Conservation (phyloP, 2,113 vertebrate genomes). For the Rhabdornis inornatus region DNA sequence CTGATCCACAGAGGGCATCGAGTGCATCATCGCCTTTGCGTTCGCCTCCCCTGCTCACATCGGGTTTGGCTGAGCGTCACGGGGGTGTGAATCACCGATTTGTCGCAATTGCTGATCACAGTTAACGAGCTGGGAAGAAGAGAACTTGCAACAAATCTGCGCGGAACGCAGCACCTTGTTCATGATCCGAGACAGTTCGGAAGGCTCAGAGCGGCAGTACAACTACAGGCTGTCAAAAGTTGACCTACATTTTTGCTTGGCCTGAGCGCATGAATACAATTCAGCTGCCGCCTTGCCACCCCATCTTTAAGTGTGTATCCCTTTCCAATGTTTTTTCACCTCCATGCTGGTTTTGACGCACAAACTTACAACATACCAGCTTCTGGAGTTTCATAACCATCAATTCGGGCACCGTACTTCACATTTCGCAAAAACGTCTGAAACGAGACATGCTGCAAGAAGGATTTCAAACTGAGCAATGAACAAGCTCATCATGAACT, state of each 20-base stretch:
- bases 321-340: not conserved
- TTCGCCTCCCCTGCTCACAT: not conserved
- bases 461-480: not conserved
- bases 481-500: not conserved
- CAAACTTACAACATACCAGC: not conserved
- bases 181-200: not conserved
- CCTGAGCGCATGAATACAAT: accelerated
- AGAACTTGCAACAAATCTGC: not conserved
- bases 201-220: not conserved
- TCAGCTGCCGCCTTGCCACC: not conserved
- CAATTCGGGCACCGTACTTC: not conserved
- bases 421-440: not conserved
- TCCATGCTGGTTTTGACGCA: not conserved
- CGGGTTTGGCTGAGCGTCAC: not conserved
- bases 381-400: not conserved
- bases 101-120: not conserved
- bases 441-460: accelerated
- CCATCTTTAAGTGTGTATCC: not conserved
- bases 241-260: not conserved
- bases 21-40: accelerated
- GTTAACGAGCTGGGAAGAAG: not conserved
- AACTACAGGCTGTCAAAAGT: not conserved
- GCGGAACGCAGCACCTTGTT: not conserved
- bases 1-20: not conserved
- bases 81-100: not conserved